Conservation (phyloP, 1,140 invertebrate species). For the Aplysia californica region DNA sequence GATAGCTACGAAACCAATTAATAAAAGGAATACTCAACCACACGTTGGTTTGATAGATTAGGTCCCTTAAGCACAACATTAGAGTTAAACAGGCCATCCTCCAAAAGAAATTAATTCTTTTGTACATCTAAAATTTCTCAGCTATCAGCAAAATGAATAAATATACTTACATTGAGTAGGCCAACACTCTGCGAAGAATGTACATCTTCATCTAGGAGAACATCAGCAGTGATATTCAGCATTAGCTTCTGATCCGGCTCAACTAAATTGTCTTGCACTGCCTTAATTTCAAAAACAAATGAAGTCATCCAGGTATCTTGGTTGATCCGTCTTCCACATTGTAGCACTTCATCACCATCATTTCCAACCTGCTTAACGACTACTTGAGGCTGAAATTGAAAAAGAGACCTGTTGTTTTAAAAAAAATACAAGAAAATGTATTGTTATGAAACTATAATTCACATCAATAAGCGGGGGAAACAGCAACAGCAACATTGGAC, state of each 20-base stretch:
- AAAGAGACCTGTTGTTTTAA: too few relatives aligned
- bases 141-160: too few relatives aligned
- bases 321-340: background rate
- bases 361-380: background rate
- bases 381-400: conserved; percentile 14
- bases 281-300: background rate
- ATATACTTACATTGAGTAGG: background rate
- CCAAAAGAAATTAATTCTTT: background rate
- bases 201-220: background rate
- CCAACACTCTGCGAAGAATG: background rate
- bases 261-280: conserved; percentile 10
- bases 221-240: background rate
- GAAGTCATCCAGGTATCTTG: background rate
- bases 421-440: too few relatives aligned
- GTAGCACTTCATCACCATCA: background rate
- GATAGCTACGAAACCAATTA: too few relatives aligned
- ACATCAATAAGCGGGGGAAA: too few relatives aligned
- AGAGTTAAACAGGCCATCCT: too few relatives aligned
- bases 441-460: too few relatives aligned
- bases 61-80: too few relatives aligned
- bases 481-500: too few relatives aligned
- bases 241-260: conserved; percentile 7
- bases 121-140: background rate
- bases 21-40: too few relatives aligned
- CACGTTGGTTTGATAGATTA: too few relatives aligned